Percentiles rank a stretch among this genome's conserved stretches.
Conservation (phyloP, 2,113 vertebrate species). For the Syngnathus typhle region DNA sequence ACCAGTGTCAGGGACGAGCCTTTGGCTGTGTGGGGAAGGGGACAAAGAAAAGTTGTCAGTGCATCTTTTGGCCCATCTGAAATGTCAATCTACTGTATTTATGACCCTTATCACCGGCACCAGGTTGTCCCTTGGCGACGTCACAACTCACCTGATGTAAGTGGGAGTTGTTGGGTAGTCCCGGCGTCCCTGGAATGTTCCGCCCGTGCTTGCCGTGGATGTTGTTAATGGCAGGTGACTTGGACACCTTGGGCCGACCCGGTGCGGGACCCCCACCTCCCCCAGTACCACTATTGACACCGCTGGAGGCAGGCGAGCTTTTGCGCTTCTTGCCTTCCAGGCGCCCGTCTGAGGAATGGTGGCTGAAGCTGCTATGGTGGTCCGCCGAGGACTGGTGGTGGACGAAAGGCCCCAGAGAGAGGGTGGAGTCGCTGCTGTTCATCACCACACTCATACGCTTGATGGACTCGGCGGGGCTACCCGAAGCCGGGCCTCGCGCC, state of each 20-base stretch:
- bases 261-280: conserved; percentile 54
- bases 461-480: conserved; percentile 90
- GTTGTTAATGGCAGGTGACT: conserved; percentile 86
- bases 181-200: conserved; percentile 82
- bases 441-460: conserved; percentile 98
- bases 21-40: conserved; percentile 79
- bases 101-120: no score
- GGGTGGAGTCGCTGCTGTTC: conserved; percentile 93
- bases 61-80: not conserved
- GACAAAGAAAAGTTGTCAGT: not conserved
- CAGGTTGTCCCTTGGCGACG: no score
- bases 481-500: conserved; percentile 78
- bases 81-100: not conserved
- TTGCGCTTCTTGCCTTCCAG: conserved; percentile 91
- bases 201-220: conserved; percentile 88
- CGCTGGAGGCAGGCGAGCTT: conserved; percentile 78
- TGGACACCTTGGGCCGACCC: conserved; percentile 86
- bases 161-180: conserved; percentile 86
- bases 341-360: conserved; percentile 82
- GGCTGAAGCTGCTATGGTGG: conserved; percentile 80
- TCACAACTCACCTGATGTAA: conserved; percentile 85
- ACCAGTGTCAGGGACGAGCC: conserved; percentile 89
- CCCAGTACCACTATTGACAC: conserved; percentile 70
- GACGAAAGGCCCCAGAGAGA: conserved; percentile 92
- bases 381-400: conserved; percentile 76